Conservation (phyloP, 1,140 invertebrate species). For the Heliconius himera region DNA sequence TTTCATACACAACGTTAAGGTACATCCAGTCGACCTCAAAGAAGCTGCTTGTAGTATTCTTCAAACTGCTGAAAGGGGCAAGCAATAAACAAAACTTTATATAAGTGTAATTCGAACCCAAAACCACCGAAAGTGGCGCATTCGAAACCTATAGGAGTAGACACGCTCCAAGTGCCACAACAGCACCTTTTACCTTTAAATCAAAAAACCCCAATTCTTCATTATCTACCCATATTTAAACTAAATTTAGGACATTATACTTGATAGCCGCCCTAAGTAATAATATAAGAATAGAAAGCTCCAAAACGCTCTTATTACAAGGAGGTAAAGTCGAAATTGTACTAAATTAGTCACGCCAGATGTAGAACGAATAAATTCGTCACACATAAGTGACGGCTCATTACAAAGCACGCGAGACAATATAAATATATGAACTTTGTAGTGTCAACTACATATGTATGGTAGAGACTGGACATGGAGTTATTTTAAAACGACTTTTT, state of each 20-base stretch:
- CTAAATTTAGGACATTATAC: slow-evolving; percentile 1
- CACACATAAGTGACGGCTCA: slow-evolving; percentile 40
- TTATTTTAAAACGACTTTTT: neutral
- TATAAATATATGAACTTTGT: slow-evolving; percentile 14
- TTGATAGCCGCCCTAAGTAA: slow-evolving; percentile 17
- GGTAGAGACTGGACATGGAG: neutral
- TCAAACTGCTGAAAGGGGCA: no score
- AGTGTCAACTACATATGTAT: neutral
- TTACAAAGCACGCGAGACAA: slow-evolving; percentile 34
- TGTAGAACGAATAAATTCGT: slow-evolving; percentile 39
- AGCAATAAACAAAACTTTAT: no score
- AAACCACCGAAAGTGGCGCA: no score
- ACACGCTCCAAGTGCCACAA: neutral
- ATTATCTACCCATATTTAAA: neutral
- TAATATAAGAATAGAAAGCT: slow-evolving; percentile 32
- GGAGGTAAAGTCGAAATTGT: slow-evolving; percentile 16
- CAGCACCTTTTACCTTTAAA: neutral
- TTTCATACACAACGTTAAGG: no score
- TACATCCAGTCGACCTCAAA: no score
- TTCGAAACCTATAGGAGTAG: no score
- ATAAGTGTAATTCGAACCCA: no score
- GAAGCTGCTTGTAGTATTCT: no score
- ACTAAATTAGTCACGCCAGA: slow-evolving; percentile 14
- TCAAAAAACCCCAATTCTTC: neutral
- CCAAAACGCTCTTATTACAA: slow-evolving; percentile 6